A percentile compares a stretch with the other conserved stretches of the same genome.
These are phyloP conservation scores for Drosophila demipolita DNA, from an alignment of 2,888 invertebrate genomes.

Conservation along the genomic window DNA sequence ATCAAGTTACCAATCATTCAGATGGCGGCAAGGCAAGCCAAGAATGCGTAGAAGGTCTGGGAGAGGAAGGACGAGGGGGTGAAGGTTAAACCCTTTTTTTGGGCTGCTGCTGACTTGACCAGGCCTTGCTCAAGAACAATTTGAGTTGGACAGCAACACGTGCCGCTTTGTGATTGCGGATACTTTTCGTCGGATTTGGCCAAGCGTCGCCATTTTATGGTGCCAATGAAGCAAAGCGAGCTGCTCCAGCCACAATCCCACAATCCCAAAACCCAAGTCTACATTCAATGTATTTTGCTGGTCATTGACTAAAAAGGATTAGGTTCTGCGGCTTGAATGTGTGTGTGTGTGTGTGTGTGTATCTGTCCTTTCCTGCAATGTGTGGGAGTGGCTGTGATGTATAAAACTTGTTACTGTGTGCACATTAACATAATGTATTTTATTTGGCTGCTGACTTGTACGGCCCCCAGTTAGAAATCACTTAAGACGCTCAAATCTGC, in stretches of 20 bases:
- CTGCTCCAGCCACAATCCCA: slow-evolving; percentile 11
- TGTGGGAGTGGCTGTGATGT: slow-evolving; percentile 41
- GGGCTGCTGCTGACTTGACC: slow-evolving; percentile 22
- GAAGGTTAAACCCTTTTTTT: slow-evolving; percentile 55
- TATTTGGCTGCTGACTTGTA: slow-evolving; percentile 59
- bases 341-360: slow-evolving; percentile 11
- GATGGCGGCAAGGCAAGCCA: slow-evolving; percentile 12
- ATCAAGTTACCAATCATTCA: slow-evolving; percentile 73
- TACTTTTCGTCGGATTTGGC: slow-evolving; percentile 41
- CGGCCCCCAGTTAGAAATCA: slow-evolving; percentile 62
- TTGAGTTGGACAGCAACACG: slow-evolving; percentile 63
- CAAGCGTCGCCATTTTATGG: slow-evolving; percentile 48
- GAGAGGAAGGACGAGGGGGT: background rate
- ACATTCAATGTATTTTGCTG: slow-evolving; percentile 55
- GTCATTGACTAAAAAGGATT: slow-evolving; percentile 65
- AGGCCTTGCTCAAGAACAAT: slow-evolving; percentile 1
- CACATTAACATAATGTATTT: slow-evolving; percentile 77
- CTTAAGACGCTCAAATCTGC: slow-evolving; percentile 54
- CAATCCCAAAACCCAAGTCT: slow-evolving; percentile 11
- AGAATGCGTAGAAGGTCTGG: background rate
- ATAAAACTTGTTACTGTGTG: slow-evolving; percentile 67
- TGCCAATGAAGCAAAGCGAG: slow-evolving; percentile 44
- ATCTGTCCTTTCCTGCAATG: slow-evolving; percentile 28
- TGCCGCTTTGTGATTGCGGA: slow-evolving; percentile 69
- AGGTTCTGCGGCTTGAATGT: slow-evolving; percentile 42